A percentile compares a stretch with the other conserved stretches of the same genome.
Evolutionary conservation across 1,140 invertebrate species (phyloP).

Genomic region (Bombus ignitus): DNA sequence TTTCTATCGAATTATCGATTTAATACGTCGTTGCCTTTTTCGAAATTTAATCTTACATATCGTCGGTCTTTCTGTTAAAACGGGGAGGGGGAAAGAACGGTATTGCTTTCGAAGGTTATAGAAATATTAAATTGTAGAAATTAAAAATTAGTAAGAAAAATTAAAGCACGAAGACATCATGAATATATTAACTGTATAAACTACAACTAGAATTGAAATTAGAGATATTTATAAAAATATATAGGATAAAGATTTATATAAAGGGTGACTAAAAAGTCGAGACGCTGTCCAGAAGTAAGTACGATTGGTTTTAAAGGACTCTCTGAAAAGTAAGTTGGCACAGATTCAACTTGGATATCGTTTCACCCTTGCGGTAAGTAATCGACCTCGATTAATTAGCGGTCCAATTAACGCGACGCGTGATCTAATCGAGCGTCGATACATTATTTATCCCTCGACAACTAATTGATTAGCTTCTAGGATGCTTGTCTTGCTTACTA

Average conservation of each 20-base stretch:
- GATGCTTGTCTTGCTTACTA: constrained; percentile 15
- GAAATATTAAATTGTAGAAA: no score
- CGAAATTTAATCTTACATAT: not conserved
- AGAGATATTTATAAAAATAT: no score
- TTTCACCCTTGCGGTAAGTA: constrained; percentile 9
- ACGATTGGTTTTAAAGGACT: not conserved
- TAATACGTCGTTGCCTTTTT: not conserved
- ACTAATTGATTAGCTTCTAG: constrained; percentile 70
- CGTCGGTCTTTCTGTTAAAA: no score
- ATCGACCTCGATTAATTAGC: constrained; percentile 65
- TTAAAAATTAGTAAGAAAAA: no score
- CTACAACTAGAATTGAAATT: no score
- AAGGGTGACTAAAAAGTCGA: no score
- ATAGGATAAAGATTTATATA: no score
- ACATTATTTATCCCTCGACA: constrained; percentile 66
- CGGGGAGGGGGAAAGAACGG: no score
- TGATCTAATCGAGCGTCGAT: constrained; percentile 66
- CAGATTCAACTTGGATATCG: not conserved
- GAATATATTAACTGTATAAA: no score
- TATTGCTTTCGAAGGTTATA: no score
- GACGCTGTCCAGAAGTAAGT: not conserved
- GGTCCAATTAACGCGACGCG: constrained; percentile 69
- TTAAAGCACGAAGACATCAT: no score
- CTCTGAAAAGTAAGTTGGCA: not conserved
- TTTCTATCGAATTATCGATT: not conserved